Base-by-base conservation (phyloP, 1,140 invertebrate species). In the Drosophila serrata region DNA sequence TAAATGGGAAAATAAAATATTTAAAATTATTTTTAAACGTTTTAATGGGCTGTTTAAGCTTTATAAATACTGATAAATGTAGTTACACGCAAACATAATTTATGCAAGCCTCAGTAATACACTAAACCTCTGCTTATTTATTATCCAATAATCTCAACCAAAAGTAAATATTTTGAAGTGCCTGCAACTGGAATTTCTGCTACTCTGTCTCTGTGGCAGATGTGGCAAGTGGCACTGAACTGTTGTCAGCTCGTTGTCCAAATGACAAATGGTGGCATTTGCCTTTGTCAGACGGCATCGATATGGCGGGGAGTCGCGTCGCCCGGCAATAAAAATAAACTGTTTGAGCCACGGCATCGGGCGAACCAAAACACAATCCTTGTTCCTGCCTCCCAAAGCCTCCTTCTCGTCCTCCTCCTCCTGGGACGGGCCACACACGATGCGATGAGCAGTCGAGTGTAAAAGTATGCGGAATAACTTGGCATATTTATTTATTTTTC, bases 261-360 rank as follows among this genome's bases (percentile, higher is more conserved):
- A 84, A 88, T 88, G 84, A 88, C 85, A 88, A 90, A 90, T 88
- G 81, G 57, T 77, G 43, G 76, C 85, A 75, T 84, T 84, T 90
- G 80, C 85, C 77, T 82, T 78, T 79, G 72, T 80, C 77, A 19
- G 46, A 57, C 37, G 69, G 57, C 81, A 76, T 85, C 78, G 81
- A 84, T 84, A 72, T 75, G 70, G 63, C 69, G 17, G 45, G 27
- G 48, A 79, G 74, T 84, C 76, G 81, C 75, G 74, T 43, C 75
- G 65, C 56, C 49, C 46, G 82, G 64, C 78, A 78, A 75, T 85
- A 78, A 86, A 85, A 85, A 85, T 75, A 85, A 85, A 81, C 81
- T 73, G 76, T 60, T 74, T 22, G 40, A 60, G 42, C 40, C 55
- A 42, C 46, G 17, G 15, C 61, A 58, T 58, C 35, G 48, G 48